Evolutionary conservation across 2,888 invertebrate species (phyloP).

Genomic region (Cryptocheilus praepositus): DNA sequence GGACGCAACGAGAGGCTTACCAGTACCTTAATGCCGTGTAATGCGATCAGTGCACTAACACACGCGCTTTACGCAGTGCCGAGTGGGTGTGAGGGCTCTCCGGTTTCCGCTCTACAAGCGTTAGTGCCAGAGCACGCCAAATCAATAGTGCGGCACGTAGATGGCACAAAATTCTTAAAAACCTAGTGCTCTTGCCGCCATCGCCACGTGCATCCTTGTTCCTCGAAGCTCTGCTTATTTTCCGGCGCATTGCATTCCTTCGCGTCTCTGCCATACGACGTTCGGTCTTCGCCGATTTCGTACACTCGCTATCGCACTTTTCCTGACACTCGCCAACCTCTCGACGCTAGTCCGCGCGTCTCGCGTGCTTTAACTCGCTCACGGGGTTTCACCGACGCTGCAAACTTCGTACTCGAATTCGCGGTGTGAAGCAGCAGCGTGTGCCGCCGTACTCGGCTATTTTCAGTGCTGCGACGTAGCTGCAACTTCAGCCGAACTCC

Average conservation of each 20-base stretch:
- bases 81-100: constrained; percentile 47
- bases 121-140: constrained; percentile 54
- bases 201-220: neutral
- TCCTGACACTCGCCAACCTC: too few species aligned
- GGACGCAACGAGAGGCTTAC: constrained; percentile 66
- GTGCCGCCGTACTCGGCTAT: too few species aligned
- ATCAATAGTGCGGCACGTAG: constrained; percentile 62
- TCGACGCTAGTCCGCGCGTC: too few species aligned
- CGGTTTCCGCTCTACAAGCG: constrained; percentile 41
- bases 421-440: too few species aligned
- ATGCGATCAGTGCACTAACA: constrained; percentile 71
- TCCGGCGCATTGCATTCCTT: neutral
- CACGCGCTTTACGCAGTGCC: constrained; percentile 22
- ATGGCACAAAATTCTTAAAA: constrained; percentile 57
- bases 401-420: too few species aligned
- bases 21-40: constrained; percentile 72
- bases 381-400: too few species aligned
- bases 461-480: too few species aligned
- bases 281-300: too few species aligned
- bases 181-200: constrained; percentile 40
- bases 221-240: neutral
- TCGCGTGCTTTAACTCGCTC: too few species aligned
- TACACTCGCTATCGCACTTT: neutral
- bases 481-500: too few species aligned
- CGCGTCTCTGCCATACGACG: too few species aligned